phyloP scores from a whole-genome alignment of 2,113 vertebrate genomes.

The Coturnix japonica region DNA sequence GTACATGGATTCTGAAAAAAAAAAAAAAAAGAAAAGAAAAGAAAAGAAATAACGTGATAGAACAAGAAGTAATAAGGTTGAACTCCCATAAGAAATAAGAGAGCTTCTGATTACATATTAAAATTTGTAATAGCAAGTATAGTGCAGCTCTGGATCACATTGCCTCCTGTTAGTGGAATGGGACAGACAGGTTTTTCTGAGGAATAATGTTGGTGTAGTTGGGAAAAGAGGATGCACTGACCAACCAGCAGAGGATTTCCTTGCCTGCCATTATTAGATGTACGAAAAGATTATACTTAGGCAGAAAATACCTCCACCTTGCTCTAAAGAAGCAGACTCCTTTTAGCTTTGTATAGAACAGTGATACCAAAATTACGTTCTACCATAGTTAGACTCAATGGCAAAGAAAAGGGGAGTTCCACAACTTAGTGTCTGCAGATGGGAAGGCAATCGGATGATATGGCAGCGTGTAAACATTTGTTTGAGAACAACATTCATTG shows the following conservation, averaged over 20 bases:
- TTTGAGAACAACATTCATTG: background rate
- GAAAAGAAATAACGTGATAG: background rate
- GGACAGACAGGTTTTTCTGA: background rate
- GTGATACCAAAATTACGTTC: background rate
- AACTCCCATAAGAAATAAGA: background rate
- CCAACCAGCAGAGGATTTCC: background rate
- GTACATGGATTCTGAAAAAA: background rate
- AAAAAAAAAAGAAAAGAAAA: too few species aligned
- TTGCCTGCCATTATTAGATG: background rate
- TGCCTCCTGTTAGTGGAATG: background rate
- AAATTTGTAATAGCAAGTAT: background rate
- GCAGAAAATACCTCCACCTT: background rate
- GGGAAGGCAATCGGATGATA: background rate
- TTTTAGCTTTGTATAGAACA: background rate
- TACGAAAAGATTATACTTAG: rapidly evolving
- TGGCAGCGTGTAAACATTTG: background rate
- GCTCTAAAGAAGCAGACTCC: background rate
- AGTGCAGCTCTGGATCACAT: background rate
- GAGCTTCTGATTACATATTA: background rate
- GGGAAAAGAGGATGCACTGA: too few species aligned
- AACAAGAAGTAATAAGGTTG: background rate
- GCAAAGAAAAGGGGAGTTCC: background rate
- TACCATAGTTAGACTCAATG: rapidly evolving
- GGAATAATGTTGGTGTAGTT: background rate
- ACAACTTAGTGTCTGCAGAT: too few species aligned